Conservation (phyloP, 2,113 vertebrate species). For the Antechinus flavipes region DNA sequence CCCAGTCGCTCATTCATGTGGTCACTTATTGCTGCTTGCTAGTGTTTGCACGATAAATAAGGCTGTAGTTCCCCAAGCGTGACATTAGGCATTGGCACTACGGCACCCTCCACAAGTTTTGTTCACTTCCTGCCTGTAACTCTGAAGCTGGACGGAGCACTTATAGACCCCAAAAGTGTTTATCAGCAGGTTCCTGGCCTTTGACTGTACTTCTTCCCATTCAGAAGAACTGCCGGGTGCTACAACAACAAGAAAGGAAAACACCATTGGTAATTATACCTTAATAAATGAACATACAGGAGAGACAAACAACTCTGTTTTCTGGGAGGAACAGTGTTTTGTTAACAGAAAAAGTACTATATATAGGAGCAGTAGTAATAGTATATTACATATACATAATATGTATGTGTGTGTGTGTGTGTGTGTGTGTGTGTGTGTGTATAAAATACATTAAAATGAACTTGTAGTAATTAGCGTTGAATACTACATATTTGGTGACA, state of each 20-base stretch:
- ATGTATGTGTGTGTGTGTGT: too few relatives aligned
- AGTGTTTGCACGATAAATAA: conserved; percentile 59
- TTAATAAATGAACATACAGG: conserved; percentile 6
- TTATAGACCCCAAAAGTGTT: conserved; percentile 92
- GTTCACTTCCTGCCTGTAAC: conserved; percentile 86
- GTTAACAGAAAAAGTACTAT: neutral
- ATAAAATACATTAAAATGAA: neutral
- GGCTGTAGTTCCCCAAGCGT: conserved; percentile 66
- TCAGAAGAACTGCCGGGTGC: conserved; percentile 91
- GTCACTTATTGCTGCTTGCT: conserved; percentile 85
- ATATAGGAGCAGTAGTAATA: neutral
- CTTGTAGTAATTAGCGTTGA: too few relatives aligned
- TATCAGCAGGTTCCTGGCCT: conserved; percentile 91
- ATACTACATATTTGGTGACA: neutral
- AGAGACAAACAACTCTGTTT: neutral
- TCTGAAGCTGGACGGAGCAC: conserved; percentile 96
- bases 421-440: too few relatives aligned
- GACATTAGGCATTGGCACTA: conserved; percentile 86
- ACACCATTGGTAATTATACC: conserved; percentile 25
- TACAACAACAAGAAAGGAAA: conserved; percentile 79
- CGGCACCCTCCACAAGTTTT: conserved; percentile 90
- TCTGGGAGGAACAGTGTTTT: neutral
- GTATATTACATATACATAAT: neutral
- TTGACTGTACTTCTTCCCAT: conserved; percentile 96
- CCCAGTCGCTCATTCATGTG: conserved; percentile 57